A percentile compares a stretch with the other conserved stretches of the same genome.
phyloP scores from a whole-genome alignment of 2,888 invertebrate species.

The Aleiodes leptofemur region DNA sequence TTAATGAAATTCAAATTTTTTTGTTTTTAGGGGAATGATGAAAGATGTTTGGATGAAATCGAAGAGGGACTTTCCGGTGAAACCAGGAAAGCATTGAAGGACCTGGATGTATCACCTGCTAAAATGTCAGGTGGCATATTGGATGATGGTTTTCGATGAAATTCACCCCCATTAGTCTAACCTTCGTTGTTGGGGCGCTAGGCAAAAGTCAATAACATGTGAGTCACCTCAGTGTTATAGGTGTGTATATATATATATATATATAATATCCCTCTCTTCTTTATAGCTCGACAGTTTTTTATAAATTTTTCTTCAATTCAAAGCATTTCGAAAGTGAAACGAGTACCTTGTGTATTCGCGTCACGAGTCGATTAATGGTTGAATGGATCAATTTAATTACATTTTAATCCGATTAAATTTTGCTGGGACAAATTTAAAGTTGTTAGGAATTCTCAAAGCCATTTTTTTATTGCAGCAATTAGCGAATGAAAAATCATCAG shows the following conservation, averaged over 20 bases:
- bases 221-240: slow-evolving; percentile 59
- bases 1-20: no score
- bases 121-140: slow-evolving; percentile 9
- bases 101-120: slow-evolving; percentile 4
- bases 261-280: slow-evolving; percentile 3
- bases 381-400: slow-evolving; percentile 30
- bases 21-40: no score
- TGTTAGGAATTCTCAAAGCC: background rate
- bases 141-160: slow-evolving; percentile 5
- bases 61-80: background rate
- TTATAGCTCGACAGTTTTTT: background rate
- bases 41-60: background rate
- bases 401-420: slow-evolving; percentile 8
- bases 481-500: background rate
- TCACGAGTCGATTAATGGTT: slow-evolving; percentile 20
- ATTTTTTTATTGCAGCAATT: background rate
- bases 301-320: background rate
- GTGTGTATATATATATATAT: no score
- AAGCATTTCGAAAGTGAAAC: slow-evolving; percentile 24
- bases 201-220: slow-evolving; percentile 67
- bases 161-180: slow-evolving; percentile 43
- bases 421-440: background rate
- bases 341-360: slow-evolving; percentile 18
- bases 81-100: background rate
- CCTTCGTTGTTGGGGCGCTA: slow-evolving; percentile 51